Evolutionary conservation across 2,797 vertebrate genomes (phyloP), one percentile per base, ranked within the genome.

Genomic region (Salmo trutta): DNA sequence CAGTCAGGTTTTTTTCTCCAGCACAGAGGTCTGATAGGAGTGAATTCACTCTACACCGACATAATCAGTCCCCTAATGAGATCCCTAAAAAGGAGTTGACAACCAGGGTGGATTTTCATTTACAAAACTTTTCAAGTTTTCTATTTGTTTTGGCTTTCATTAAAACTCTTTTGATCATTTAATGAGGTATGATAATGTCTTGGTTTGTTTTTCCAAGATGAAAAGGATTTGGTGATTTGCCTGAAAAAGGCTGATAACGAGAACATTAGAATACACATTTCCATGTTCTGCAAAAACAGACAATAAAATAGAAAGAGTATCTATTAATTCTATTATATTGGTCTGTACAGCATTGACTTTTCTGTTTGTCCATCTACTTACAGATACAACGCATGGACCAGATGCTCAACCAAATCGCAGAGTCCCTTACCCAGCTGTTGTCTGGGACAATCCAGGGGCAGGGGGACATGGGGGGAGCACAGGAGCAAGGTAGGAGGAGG

Each of bases 311-410:
- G 8, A 64, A 21, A 15, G 8, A 19, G 3, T 69, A 17, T 69
- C 12, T 69, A 69, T 41, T n/a, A 5, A 68, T 7, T 15, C 1
- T 31, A 17, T 77, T 77, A 67, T 74, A 70, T 79, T 16, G 71
- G 70, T 69, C 71, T 74, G 2, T 31, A n/a, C 74, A n/a, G 47
- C 41, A 16, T 71, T 5, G 31, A 67, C 15, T 36, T 68, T 27
- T 16, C 66, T 36, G 47, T 73, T 19, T 65, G 1, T 36, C 29
- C 41, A 69, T 83, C 54, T 81, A 12, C 51, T 82, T 3, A 0
- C 72, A 99, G 98, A 96, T 99, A 53, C 91, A 90, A 0, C 95
- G 95, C 81, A 96, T 99, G 95, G 97, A 99, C 89, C 96, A 96
- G 92, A 96, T 95, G 8, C 90, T 99, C 64, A 94, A 86, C 81